A percentile compares a stretch with the other conserved stretches of the same genome.
Evolutionary conservation across 2,113 vertebrate species (phyloP).

Genomic region (Callospermophilus lateralis): DNA sequence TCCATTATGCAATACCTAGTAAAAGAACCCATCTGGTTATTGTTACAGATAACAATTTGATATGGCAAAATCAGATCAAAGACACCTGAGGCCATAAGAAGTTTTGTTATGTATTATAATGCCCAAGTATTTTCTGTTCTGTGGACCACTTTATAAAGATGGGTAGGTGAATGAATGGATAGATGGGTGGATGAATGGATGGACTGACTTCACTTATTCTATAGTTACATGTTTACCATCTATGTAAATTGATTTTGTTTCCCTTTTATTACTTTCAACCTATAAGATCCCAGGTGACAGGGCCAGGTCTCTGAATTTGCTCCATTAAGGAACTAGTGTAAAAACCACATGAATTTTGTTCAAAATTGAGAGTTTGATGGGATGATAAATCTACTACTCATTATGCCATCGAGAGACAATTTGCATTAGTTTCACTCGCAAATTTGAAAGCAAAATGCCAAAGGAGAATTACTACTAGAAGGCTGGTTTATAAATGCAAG

Average conservation of each 20-base stretch:
- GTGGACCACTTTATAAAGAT: not conserved
- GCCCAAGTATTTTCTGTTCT: not conserved
- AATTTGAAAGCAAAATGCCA: not conserved
- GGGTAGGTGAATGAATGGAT: not conserved
- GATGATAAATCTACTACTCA: not conserved
- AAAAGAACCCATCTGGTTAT: not conserved
- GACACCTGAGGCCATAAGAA: not conserved
- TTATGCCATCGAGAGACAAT: not conserved
- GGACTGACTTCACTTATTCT: not conserved
- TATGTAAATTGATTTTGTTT: not conserved
- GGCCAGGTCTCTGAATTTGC: not conserved
- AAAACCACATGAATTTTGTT: not conserved
- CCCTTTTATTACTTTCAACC: not conserved
- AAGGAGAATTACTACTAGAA: not conserved
- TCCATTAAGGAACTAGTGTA: not conserved
- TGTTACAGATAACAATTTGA: not conserved
- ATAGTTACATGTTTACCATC: not conserved
- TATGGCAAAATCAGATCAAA: not conserved
- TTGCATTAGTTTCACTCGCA: constrained; percentile 21
- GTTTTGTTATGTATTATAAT: not conserved
- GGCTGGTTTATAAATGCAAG: constrained; percentile 18
- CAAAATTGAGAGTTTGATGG: not conserved
- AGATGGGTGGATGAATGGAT: not conserved
- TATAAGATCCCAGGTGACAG: not conserved
- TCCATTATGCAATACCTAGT: not conserved